A percentile compares a stretch with the other conserved stretches of the same genome.
phyloP scores from a whole-genome alignment of 2,113 vertebrate species.

The Ia io region DNA sequence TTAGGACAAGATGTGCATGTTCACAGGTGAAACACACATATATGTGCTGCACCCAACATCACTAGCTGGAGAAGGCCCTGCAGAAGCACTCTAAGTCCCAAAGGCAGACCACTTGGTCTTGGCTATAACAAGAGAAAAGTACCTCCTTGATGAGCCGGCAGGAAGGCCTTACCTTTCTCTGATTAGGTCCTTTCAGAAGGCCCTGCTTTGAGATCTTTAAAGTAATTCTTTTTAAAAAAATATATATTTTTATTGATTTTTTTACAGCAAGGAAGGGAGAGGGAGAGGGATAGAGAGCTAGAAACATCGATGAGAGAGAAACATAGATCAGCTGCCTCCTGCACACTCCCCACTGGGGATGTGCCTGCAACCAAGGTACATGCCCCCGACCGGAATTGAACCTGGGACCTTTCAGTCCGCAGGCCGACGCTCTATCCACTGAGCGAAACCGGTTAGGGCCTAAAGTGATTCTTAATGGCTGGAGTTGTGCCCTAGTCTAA shows the following conservation, averaged over 20 bases:
- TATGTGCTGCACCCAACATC: not conserved
- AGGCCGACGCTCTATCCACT: no score
- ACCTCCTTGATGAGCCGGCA: not conserved
- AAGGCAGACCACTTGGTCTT: not conserved
- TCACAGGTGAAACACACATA: not conserved
- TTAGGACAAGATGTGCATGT: not conserved
- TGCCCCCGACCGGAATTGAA: no score
- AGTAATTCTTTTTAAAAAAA: not conserved
- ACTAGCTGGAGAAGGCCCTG: not conserved
- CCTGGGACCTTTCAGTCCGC: no score
- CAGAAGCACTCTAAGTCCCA: not conserved
- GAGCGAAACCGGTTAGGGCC: no score
- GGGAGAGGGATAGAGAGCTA: no score
- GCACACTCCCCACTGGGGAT: no score
- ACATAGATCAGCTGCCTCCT: no score
- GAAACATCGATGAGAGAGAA: no score
- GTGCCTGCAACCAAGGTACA: no score
- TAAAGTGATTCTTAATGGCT: not conserved
- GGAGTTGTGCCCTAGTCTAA: not conserved
- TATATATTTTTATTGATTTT: no score
- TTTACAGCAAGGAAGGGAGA: no score
- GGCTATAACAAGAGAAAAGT: not conserved
- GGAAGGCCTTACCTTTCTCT: not conserved
- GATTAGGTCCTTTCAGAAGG: not conserved
- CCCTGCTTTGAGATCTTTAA: not conserved